These are phyloP conservation scores for Corticium candelabrum DNA, from an alignment of 37 sponge, comb jelly and placozoan species.

Conservation along the genomic window DNA sequence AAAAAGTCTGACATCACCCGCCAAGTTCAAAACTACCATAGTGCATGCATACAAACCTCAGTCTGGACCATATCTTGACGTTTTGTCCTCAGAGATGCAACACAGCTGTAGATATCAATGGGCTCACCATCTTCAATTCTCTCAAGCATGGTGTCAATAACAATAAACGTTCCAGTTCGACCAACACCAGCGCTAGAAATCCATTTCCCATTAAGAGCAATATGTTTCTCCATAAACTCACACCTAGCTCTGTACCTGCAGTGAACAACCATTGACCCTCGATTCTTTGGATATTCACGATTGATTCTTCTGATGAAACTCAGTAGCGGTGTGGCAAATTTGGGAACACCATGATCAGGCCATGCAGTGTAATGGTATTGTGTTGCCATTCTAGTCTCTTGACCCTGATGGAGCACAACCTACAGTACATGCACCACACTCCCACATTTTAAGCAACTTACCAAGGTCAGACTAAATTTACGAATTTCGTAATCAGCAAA, in stretches of 20 bases:
- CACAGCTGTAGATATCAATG: slow-evolving; percentile 36
- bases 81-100: slow-evolving; percentile 31
- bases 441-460: slow-evolving; percentile 24
- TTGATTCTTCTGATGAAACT: slow-evolving; percentile 36
- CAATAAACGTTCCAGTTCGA: slow-evolving; percentile 59
- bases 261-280: slow-evolving; percentile 56
- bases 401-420: slow-evolving; percentile 18
- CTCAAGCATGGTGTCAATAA: slow-evolving; percentile 51
- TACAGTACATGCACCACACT: neutral
- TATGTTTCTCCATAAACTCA: neutral
- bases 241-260: slow-evolving; percentile 44
- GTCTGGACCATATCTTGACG: slow-evolving; percentile 57
- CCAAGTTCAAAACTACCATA: neutral
- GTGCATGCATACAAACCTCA: slow-evolving; percentile 17
- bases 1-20: neutral
- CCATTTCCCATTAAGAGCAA: neutral
- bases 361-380: slow-evolving; percentile 79
- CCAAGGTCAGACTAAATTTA: slow-evolving; percentile 26
- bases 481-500: slow-evolving; percentile 74
- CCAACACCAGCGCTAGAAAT: slow-evolving; percentile 52
- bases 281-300: slow-evolving; percentile 22
- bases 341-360: slow-evolving; percentile 82
- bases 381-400: slow-evolving; percentile 43
- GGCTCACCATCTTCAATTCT: slow-evolving; percentile 21
- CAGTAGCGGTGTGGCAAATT: slow-evolving; percentile 45